Evolutionary conservation across 1,140 invertebrate genomes (phyloP), one percentile per base, ranked within the genome.

Genomic region (Temnothorax longispinosus): DNA sequence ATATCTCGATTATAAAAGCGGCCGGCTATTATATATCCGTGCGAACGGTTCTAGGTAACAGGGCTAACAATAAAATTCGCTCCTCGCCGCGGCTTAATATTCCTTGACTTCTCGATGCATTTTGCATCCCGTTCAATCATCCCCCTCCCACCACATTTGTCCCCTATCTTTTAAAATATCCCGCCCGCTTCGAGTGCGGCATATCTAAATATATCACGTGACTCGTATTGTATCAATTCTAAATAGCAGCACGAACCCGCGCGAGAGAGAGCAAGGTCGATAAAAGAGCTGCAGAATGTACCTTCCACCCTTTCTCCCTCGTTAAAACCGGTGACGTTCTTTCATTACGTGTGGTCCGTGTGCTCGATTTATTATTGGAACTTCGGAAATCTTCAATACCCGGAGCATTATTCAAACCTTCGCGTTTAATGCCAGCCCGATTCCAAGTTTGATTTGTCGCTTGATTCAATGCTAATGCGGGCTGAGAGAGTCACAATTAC

Each of bases 171-270:
- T 90, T 75, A 90, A 90, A 90, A 87, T 90, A 87, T 90, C 88
- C 74, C 76, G 56, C 27, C 86, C 75, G 69, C 67, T 52, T 50
- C 77, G n/a, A 60, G 52, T 35, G 44, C 60, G 75, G 65, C 54
- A 87, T 72, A 74, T 90, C 88, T 90, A 90, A 90, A 90, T 90
- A 89, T 87, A 89, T 89, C 87, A 75, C 41, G 52, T 74, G 88
- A 77, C 38, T 87, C 64, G 85, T 72, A 85, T 81, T 75, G 78
- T 90, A 86, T 89, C 85, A 89, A 90, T 89, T 90, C 88, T 85
- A 85, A 74, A 85, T 85, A 58, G 74, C 75, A 27, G 87, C 85
- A 60, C 58, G n/a, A 27, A 56, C 11, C 35, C 27, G 27, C 27
- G 32, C 11, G 18, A 32, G 41, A 41, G 38, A 41, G 38, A 41